These are phyloP conservation scores for Maniola hyperantus DNA, from an alignment of 2,888 invertebrate species.

Conservation along the genomic window DNA sequence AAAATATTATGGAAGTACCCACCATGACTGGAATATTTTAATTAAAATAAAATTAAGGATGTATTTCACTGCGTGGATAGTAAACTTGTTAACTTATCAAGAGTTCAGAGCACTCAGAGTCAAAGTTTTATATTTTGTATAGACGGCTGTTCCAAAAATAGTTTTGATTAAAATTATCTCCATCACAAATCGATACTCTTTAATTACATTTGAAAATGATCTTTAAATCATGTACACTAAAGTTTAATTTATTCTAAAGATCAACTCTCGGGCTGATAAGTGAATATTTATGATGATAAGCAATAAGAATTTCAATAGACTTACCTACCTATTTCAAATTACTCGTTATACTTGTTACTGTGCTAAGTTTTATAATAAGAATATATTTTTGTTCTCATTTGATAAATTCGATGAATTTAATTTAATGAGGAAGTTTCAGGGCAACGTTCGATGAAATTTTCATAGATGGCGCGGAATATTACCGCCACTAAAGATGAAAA, in stretches of 20 bases:
- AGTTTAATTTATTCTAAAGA: background rate
- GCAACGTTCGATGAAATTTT: no score
- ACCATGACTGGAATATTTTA: background rate
- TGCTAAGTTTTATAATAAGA: no score
- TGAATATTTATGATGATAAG: background rate
- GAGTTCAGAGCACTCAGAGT: background rate
- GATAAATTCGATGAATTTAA: no score
- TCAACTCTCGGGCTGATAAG: background rate
- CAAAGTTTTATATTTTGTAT: background rate
- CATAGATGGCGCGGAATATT: no score
- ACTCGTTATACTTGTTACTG: no score
- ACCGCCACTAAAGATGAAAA: no score
- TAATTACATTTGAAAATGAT: background rate
- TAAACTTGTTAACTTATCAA: background rate
- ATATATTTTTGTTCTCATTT: no score
- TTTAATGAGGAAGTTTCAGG: no score
- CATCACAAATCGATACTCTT: background rate
- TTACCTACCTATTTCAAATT: no score
- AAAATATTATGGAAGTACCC: background rate
- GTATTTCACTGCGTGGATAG: background rate
- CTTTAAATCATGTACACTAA: background rate
- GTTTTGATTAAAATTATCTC: conserved; percentile 11
- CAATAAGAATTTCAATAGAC: no score
- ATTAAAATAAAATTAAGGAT: background rate
- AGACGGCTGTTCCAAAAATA: no score